Evolutionary conservation across 2,888 invertebrate genomes (phyloP).

Genomic region (Drosophila tripunctata): DNA sequence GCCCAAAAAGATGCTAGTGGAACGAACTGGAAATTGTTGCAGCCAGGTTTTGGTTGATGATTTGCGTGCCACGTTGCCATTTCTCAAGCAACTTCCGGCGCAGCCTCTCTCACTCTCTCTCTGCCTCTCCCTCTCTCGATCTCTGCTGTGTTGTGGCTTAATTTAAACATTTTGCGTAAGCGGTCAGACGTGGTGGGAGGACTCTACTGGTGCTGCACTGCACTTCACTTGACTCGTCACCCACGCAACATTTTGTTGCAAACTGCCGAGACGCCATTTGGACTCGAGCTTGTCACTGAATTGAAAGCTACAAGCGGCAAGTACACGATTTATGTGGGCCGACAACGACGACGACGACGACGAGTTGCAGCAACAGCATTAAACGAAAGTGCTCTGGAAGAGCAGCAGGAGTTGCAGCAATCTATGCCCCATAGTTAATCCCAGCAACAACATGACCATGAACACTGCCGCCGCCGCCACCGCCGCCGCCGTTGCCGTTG

Average conservation of each 20-base stretch:
- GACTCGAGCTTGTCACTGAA: constrained; percentile 71
- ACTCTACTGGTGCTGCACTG: constrained; percentile 12
- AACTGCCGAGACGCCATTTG: constrained; percentile 41
- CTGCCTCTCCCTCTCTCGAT: background rate
- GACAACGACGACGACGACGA: no score
- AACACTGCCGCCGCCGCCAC: constrained; percentile 81
- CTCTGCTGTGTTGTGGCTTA: constrained; percentile 49
- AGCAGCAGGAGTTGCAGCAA: background rate
- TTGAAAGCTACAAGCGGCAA: constrained; percentile 80
- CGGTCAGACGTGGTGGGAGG: constrained; percentile 62
- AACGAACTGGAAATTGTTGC: background rate
- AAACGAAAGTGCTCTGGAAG: constrained; percentile 46
- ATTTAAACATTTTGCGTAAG: constrained; percentile 79
- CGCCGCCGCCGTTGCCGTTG: no score
- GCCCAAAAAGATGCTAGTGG: background rate
- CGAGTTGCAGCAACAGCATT: constrained; percentile 55
- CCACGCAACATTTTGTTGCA: constrained; percentile 72
- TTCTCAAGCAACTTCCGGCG: constrained; percentile 71
- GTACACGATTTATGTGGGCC: constrained; percentile 79
- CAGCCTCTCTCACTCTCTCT: background rate
- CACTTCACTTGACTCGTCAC: constrained; percentile 27
- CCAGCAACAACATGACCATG: constrained; percentile 70
- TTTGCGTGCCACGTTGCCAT: constrained; percentile 71
- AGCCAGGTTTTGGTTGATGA: constrained; percentile 52
- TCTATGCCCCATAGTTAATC: constrained; percentile 47